Evolutionary conservation across 2,888 invertebrate species (phyloP), one percentile per base, ranked within the genome.

Genomic region (Nomada lathburiana): DNA sequence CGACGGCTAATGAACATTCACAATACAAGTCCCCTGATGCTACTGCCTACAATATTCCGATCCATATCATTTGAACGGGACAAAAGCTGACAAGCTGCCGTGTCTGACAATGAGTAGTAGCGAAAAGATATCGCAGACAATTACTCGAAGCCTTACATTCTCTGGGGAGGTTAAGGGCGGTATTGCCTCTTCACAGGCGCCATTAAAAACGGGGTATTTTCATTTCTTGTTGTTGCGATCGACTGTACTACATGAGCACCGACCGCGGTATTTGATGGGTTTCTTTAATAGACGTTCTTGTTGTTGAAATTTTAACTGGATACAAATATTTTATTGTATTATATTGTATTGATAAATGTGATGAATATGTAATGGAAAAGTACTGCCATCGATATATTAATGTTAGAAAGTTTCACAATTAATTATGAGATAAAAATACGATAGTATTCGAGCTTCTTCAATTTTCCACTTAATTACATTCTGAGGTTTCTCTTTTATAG

Each of bases 71-170:
- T 72, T 68, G 76, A 82, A 29, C 36, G 36, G 18, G 47, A 72
- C 68, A 72, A 68, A 76, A 71, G 71, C 67, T 70, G 50, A 80
- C 69, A 82, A 44, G 57, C 68, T 67, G 70, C 26, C 68, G 44
- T 67, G 63, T 36, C 64, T 60, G 62, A 80, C 80, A 67, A 72
- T 73, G 81, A 81, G n/a, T 65, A 26, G 69, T 70, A 63, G 65
- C 47, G 67, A 60, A 70, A 70, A 71, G 82, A 67, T 82, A 82
- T 81, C 81, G 55, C 57, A 65, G n/a, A 47, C 82, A 70, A 75
- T 75, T 75, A 80, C 42, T 53, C 60, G 80, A 44, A 70, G 59
- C 59, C 59, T 80, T 74, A 67, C 59, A 36, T n/a, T 59, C 44
- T 47, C 53, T 16, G 47, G 29, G 26, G 52, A 29, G 16, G 59